phyloP scores from a whole-genome alignment of 2,888 invertebrate genomes.

The Hoplodrina blanda region DNA sequence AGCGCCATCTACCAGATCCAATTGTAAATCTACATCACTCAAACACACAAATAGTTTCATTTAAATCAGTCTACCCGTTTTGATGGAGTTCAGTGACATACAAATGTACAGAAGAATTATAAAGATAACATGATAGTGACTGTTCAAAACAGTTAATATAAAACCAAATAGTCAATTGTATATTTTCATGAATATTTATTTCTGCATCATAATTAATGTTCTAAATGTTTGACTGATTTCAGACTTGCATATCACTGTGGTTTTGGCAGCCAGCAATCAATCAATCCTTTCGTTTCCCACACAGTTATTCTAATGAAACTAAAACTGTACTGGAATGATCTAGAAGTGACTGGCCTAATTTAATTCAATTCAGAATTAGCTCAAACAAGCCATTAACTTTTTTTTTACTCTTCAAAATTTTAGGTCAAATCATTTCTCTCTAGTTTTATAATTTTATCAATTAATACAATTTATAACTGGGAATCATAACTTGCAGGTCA shows the following conservation, averaged over 20 bases:
- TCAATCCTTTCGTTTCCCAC: constrained; percentile 7
- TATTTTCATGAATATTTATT: constrained; percentile 26
- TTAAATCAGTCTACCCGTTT: no score
- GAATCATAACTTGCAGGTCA: not conserved
- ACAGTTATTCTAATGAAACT: constrained; percentile 17
- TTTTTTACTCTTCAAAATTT: constrained; percentile 7
- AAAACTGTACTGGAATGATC: constrained; percentile 24
- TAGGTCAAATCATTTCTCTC: constrained; percentile 28
- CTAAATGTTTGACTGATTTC: constrained; percentile 25
- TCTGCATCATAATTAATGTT: constrained; percentile 14
- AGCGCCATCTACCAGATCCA: no score
- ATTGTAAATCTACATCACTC: no score
- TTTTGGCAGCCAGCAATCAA: constrained; percentile 30
- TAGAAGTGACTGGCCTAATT: constrained; percentile 25
- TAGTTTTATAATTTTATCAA: constrained; percentile 7
- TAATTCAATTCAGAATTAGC: constrained; percentile 21
- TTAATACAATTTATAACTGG: not conserved
- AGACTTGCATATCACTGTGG: constrained; percentile 35
- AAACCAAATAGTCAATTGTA: not conserved
- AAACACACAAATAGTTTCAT: no score
- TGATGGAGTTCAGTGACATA: no score
- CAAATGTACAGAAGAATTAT: no score
- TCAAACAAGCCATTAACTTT: constrained; percentile 16
- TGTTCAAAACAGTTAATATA: constrained; percentile 6
- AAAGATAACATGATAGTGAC: no score